phyloP scores from a whole-genome alignment of 2,888 invertebrate species.

The Nematopogon swammerdamellus region DNA sequence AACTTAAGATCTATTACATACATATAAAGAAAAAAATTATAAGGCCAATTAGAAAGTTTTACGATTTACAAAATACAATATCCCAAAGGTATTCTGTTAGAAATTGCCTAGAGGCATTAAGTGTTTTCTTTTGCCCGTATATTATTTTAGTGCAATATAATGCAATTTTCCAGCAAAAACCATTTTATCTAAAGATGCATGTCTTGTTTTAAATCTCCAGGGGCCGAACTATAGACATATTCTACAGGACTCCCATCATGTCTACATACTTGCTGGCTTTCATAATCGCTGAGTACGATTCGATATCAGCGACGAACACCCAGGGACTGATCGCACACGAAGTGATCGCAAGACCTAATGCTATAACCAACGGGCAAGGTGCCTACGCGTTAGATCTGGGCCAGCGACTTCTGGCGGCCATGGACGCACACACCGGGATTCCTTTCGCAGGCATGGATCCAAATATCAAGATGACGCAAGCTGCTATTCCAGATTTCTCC shows the following conservation, averaged over 20 bases:
- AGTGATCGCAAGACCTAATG: constrained; percentile 43
- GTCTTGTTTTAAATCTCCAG: constrained; percentile 22
- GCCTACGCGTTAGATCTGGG: constrained; percentile 39
- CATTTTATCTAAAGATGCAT: no score
- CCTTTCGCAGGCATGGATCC: constrained; percentile 43
- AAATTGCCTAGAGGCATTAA: no score
- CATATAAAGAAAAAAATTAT: no score
- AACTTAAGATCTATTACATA: no score
- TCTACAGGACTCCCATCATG: constrained; percentile 41
- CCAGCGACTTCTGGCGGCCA: constrained; percentile 31
- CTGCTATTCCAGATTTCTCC: constrained; percentile 74
- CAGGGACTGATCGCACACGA: constrained; percentile 22
- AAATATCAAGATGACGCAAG: constrained; percentile 61
- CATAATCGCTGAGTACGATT: constrained; percentile 60
- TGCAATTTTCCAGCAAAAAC: no score
- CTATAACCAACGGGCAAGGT: constrained; percentile 29
- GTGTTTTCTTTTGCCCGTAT: no score
- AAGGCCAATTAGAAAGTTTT: no score
- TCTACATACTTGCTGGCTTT: constrained; percentile 71
- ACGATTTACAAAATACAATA: no score
- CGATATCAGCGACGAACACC: constrained; percentile 5
- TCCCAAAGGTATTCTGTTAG: no score
- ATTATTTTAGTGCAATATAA: no score
- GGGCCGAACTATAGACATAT: constrained; percentile 27
- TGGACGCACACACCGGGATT: constrained; percentile 57